Base-by-base conservation (phyloP, 1,140 invertebrate species). In the Berghia stephanieae region DNA sequence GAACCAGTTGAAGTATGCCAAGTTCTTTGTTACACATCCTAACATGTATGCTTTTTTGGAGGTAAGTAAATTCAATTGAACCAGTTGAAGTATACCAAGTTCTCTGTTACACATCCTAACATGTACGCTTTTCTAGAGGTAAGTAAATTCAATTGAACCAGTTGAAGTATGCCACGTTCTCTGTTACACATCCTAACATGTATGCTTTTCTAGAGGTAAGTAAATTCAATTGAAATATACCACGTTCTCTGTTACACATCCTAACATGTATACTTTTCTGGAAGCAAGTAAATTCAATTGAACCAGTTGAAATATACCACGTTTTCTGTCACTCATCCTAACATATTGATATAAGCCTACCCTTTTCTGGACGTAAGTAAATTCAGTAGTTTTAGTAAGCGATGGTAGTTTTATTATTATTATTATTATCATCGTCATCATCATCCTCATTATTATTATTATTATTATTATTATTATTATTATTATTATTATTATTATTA, bases 221-320 rank as follows among this genome's bases (percentile, higher is more conserved):
- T n/a, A n/a, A n/a, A n/a, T n/a, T n/a, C 55, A 73, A 16, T 43
- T 79, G 24, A 75, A 76, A 24, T 81, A 83, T 77, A 83, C 80
- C 16, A 82, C 76, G 24, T 83, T 70, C 75, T 76, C 82, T 18
- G 83, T 83, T 16, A 86, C 84, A 4, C 78, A 83, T 73, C 81
- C 82, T 5, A 74, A 81, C 36, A 84, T 82, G 81, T 84, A 80
- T 60, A 36, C 71, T 49, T 86, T 81, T 68, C 24, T 86, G 0
- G 49, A 73, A 3, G 73, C 67, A 46, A 42, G 73, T 63, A 75
- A 2, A 10, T n/a, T n/a, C n/a, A n/a, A n/a, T n/a, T n/a, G n/a
- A n/a, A n/a, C n/a, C n/a, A n/a, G n/a, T n/a, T n/a, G n/a, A n/a
- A n/a, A n/a, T n/a, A n/a, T n/a, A n/a, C 36, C 13, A 63, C 16